Conservation (phyloP, 2,888 invertebrate genomes). For the Malthinus seriepunctatus region DNA sequence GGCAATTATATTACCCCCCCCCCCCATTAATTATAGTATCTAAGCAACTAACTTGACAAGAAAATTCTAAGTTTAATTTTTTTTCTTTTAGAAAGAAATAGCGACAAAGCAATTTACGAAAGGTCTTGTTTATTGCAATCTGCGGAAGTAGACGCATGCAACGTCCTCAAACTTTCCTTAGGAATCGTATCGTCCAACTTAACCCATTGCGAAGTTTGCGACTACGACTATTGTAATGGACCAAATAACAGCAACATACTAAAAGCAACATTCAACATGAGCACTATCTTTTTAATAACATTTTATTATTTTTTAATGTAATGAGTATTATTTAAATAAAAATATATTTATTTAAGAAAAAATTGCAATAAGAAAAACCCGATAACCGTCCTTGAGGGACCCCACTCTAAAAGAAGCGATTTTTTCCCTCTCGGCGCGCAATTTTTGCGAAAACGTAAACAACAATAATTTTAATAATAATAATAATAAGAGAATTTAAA, state of each 20-base stretch:
- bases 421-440: no score
- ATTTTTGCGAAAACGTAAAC: not conserved
- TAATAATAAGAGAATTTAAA: constrained; percentile 8
- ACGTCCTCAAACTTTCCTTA: no score
- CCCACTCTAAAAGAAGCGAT: no score
- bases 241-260: not conserved
- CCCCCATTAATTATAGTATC: no score
- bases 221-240: not conserved
- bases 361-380: no score
- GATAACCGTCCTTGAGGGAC: no score
- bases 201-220: not conserved
- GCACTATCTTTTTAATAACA: not conserved
- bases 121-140: not conserved
- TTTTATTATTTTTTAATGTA: not conserved
- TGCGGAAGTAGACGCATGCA: not conserved
- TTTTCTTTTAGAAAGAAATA: no score
- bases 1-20: no score
- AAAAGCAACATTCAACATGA: not conserved
- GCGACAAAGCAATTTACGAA: not conserved
- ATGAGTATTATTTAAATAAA: no score
- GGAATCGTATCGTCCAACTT: not conserved
- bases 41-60: no score
- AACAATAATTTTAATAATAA: not conserved
- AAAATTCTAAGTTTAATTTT: no score
- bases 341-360: no score